Base-by-base conservation (phyloP, 1,140 invertebrate genomes). In the Drosophila setifemur region DNA sequence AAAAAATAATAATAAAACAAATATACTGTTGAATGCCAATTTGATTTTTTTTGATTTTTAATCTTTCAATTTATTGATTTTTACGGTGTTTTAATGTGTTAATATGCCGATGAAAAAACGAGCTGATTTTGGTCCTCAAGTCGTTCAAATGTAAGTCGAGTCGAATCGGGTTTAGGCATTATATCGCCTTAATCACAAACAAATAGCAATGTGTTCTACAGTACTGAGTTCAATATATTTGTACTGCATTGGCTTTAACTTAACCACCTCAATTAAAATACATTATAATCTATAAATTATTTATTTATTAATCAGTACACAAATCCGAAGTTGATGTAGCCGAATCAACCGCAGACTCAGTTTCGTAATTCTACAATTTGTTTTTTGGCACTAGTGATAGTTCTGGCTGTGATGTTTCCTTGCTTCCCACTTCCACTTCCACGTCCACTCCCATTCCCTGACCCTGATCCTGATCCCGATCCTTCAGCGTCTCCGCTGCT, bases 291-390 rank as follows among this genome's bases (percentile, higher is more conserved):
- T 86, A 69, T 76, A 87, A 73, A 77, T 74, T 68, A 88, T 66
- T 72, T 86, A 86, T 85, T 85, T 50, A 49, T 81, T 85, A 83
- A 86, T 85, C 81, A 85, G 81, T 85, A 82, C 77, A 43, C 25
- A 35, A 42, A 53, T 60, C 66, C 53, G n/a, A n/a, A 49, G 69
- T 47, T 55, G 55, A 64, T 71, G 11, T 33, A 23, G 19, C 23
- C 14, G 35, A 6, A 47, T 35, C 54, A 67, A 58, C 49, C 21
- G 25, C 29, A 60, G 74, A 71, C 48, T 71, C 43, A 43, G 54
- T 61, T 66, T 60, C 16, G 31, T 54, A 47, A 60, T 39, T 55
- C 43, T 45, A 70, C 43, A 64, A 72, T 57, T 25, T 71, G 45
- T 86, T 76, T 86, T n/a, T 86, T 86, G 81, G 81, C 81, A 86